Evolutionary conservation across 1,140 invertebrate genomes (phyloP), one percentile per base, ranked within the genome.

Genomic region (Hypsibius dujardini): DNA sequence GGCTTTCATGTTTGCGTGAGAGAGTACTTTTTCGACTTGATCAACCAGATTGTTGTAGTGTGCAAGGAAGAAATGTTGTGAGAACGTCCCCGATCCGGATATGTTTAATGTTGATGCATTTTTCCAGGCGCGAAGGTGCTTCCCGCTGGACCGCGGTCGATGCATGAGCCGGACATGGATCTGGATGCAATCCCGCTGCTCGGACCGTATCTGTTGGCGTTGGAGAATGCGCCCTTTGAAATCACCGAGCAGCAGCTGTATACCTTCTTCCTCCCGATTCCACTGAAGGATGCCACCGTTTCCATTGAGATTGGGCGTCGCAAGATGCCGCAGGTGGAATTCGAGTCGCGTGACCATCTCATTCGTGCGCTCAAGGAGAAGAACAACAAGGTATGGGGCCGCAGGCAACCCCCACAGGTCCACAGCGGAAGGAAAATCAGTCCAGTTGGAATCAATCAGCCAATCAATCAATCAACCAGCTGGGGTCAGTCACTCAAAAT

Each of bases 141-240:
- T 7, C 50, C 50, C 50, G 7, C 50, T 7, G 50, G 7, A n/a
- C 50, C 50, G 50, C 50, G 50, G 50, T 56, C 50, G 7, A 56
- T 56, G 50, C 50, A 12, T 7, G 50, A n/a, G 7, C 7, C 7
- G 7, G 50, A 56, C 7, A 7, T 56, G 50, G 50, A 56, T 56
- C 50, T 56, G 50, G 7, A 7, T 7, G 7, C 7, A 7, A 56
- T 56, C 50, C 50, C 50, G 7, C 7, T 12, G 50, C 50, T 12
- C 50, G 7, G 7, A n/a, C 50, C 50, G 7, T 56, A 12, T n/a
- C n/a, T n/a, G 7, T n/a, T 56, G 50, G 7, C 7, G 7, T n/a
- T 56, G 50, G n/a, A 56, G 7, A 56, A 56, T 56, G 50, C 50
- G 7, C 50, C 50, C 50, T 56, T 56, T 56, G 50, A 56, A 56